These are phyloP conservation scores for Acipenser transmontanus DNA, from an alignment of 2,797 vertebrate species.

Conservation along the genomic window DNA sequence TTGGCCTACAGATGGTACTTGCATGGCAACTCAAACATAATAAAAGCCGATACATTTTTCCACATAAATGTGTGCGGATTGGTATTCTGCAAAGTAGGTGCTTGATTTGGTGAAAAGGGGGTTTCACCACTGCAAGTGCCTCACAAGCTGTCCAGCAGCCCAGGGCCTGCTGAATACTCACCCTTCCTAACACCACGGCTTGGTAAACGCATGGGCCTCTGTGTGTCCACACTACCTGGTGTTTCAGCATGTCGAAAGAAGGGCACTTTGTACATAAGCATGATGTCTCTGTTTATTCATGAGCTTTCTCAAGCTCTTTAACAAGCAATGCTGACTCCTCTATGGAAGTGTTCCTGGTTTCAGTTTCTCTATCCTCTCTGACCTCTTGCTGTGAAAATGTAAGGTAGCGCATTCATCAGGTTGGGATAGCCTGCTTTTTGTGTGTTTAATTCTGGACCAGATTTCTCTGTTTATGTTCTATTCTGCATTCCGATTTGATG, in stretches of 20 bases:
- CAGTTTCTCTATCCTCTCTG: background rate
- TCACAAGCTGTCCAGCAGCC: background rate
- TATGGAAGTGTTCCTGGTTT: background rate
- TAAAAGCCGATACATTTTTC: too few species aligned
- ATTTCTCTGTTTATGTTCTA: too few species aligned
- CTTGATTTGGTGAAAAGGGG: too few species aligned
- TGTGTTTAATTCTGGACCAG: too few species aligned
- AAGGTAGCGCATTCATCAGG: slow-evolving; percentile 1
- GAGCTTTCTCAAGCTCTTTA: background rate
- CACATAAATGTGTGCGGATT: too few species aligned
- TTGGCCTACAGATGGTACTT: slow-evolving; percentile 27
- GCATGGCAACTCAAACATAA: background rate
- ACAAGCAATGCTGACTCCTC: background rate
- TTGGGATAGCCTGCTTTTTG: too few species aligned
- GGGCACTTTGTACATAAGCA: too few species aligned
- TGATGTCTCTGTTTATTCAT: background rate
- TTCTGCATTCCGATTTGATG: background rate
- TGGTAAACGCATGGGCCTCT: background rate
- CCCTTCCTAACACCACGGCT: background rate
- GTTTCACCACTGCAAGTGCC: background rate
- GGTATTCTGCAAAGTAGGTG: too few species aligned
- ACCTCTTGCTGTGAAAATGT: background rate
- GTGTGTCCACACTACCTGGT: background rate
- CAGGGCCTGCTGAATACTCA: background rate
- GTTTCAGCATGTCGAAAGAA: background rate